These are phyloP conservation scores for Xylota sylvarum DNA, from an alignment of 2,888 invertebrate species.

Conservation along the genomic window DNA sequence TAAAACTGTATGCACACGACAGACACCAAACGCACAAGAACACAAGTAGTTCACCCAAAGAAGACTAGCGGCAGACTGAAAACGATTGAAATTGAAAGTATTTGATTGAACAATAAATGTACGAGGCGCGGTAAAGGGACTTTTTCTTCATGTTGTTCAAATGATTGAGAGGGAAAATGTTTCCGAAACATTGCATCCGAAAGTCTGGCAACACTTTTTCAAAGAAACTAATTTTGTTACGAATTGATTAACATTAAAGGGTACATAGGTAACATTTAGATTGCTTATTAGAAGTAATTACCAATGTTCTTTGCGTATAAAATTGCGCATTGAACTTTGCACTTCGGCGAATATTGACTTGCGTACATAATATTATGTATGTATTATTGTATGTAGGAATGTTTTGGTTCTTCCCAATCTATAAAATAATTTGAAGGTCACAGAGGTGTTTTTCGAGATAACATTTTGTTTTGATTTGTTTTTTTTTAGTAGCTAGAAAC, in stretches of 20 bases:
- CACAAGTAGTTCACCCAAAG: slow-evolving; percentile 22
- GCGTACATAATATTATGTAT: too few species aligned
- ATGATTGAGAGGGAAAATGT: slow-evolving; percentile 38
- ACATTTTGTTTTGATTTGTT: background rate
- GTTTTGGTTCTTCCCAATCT: slow-evolving; percentile 1
- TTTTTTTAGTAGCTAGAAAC: background rate
- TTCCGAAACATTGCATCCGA: slow-evolving; percentile 2
- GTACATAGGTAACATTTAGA: background rate
- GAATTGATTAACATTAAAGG: background rate
- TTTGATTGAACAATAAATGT: slow-evolving; percentile 41
- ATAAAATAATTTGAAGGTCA: slow-evolving; percentile 4
- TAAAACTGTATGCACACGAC: background rate
- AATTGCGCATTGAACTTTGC: slow-evolving; percentile 9
- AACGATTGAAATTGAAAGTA: slow-evolving; percentile 66
- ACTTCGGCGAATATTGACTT: background rate
- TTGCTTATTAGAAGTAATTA: background rate
- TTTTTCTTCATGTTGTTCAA: slow-evolving; percentile 21
- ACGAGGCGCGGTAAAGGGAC: slow-evolving; percentile 4
- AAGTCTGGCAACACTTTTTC: background rate
- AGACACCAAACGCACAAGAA: background rate
- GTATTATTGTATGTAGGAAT: too few species aligned
- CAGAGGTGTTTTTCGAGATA: slow-evolving; percentile 9
- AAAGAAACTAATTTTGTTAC: background rate
- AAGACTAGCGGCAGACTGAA: slow-evolving; percentile 58
- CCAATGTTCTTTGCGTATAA: background rate